Conservation (phyloP, 2,113 vertebrate genomes). For the Aldabrachelys gigantea region DNA sequence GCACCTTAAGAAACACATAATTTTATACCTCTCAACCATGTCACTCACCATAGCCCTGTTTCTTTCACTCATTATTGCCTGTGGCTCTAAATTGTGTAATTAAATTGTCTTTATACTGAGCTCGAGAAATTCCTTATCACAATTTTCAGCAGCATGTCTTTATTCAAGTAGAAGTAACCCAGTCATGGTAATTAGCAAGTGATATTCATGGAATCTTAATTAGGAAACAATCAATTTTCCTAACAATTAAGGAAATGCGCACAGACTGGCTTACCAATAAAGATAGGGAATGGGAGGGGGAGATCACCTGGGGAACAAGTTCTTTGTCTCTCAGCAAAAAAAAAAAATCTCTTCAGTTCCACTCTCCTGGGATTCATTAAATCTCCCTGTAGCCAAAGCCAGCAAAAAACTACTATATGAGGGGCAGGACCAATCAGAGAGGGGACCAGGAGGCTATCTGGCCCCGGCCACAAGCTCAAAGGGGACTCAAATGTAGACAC, state of each 20-base stretch:
- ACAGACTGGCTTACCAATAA: not conserved
- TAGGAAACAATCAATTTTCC: not conserved
- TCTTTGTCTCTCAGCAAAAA: not conserved
- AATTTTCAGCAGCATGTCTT: not conserved
- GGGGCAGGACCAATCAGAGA: not conserved
- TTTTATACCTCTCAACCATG: not conserved
- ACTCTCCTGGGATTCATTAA: not conserved
- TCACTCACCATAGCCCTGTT: not conserved
- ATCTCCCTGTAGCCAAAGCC: not conserved
- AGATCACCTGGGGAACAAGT: not conserved
- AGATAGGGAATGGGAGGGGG: accelerated
- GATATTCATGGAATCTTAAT: constrained; percentile 6
- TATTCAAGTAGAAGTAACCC: not conserved
- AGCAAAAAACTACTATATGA: not conserved
- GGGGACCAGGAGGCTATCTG: too few relatives aligned
- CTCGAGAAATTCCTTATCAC: not conserved
- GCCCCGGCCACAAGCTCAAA: too few relatives aligned
- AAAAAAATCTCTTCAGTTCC: not conserved
- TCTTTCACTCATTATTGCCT: not conserved
- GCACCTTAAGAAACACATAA: not conserved
- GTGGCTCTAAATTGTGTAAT: not conserved
- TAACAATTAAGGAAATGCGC: not conserved
- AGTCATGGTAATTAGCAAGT: constrained; percentile 42
- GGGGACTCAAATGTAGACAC: too few relatives aligned
- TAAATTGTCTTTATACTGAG: constrained; percentile 12